Evolutionary conservation across 2,113 vertebrate species (phyloP).

Genomic region (Oryzias javanicus): DNA sequence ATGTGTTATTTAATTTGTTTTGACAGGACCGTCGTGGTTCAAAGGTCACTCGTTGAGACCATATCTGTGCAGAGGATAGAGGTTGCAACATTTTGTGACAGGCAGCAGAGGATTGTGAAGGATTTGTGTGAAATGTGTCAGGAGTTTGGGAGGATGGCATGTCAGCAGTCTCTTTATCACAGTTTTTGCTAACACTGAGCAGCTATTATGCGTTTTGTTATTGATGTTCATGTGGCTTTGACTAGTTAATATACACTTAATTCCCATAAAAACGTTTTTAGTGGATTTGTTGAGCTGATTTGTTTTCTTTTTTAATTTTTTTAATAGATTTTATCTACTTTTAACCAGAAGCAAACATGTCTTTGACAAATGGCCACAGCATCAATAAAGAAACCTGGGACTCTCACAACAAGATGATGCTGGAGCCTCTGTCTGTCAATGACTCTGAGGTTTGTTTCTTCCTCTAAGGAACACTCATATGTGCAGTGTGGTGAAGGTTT

Average conservation of each 20-base stretch:
- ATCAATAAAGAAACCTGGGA: constrained; percentile 77
- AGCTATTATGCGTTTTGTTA: too few species aligned
- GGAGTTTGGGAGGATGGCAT: not conserved
- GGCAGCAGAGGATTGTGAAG: not conserved
- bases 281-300: too few species aligned
- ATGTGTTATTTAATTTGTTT: not conserved
- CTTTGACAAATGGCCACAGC: constrained; percentile 25
- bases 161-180: too few species aligned
- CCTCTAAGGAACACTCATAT: not conserved
- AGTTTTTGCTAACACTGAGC: too few species aligned
- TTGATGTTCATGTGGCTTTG: too few species aligned
- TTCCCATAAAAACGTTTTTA: too few species aligned
- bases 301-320: not conserved
- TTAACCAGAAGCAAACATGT: constrained; percentile 45
- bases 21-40: constrained; percentile 5
- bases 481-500: not conserved
- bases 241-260: too few species aligned
- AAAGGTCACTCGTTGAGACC: constrained; percentile 31
- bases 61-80: not conserved
- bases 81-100: constrained; percentile 3
- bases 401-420: constrained; percentile 87
- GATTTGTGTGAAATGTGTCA: constrained; percentile 1
- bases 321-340: constrained; percentile 13
- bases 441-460: constrained; percentile 85
- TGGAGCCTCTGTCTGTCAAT: constrained; percentile 80